These are phyloP conservation scores for Ctenicera cuprea DNA, from an alignment of 2,888 invertebrate genomes.

Conservation along the genomic window DNA sequence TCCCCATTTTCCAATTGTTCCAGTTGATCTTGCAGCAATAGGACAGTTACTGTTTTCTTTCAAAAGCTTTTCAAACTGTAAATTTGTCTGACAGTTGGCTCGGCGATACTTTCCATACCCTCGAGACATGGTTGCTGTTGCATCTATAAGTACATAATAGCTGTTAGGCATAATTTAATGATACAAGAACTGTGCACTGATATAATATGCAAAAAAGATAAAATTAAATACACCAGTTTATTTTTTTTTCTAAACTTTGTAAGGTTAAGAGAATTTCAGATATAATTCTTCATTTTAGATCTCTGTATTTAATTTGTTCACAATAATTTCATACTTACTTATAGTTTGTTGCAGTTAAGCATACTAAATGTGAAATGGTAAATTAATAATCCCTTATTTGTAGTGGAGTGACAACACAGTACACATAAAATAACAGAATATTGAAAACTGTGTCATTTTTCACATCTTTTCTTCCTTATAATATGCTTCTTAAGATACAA, in stretches of 20 bases:
- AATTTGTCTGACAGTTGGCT: constrained; percentile 74
- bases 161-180: not conserved
- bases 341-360: constrained; percentile 21
- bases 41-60: constrained; percentile 91
- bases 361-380: constrained; percentile 7
- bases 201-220: not conserved
- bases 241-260: constrained; percentile 1
- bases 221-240: no score
- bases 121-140: constrained; percentile 68
- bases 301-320: not conserved
- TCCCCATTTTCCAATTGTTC: constrained; percentile 95
- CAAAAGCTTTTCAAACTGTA: constrained; percentile 80
- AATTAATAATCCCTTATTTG: constrained; percentile 35
- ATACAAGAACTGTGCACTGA: not conserved
- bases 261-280: constrained; percentile 20
- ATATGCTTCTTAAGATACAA: constrained; percentile 7
- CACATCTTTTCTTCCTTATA: constrained; percentile 25
- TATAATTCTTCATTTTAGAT: constrained; percentile 1
- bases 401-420: constrained; percentile 41
- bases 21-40: constrained; percentile 91
- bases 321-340: constrained; percentile 28
- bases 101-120: constrained; percentile 73
- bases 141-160: constrained; percentile 31
- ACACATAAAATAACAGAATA: constrained; percentile 30
- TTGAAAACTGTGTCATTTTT: constrained; percentile 27